Base-by-base conservation (phyloP, 2,113 vertebrate species). In the Phocoena phocoena region DNA sequence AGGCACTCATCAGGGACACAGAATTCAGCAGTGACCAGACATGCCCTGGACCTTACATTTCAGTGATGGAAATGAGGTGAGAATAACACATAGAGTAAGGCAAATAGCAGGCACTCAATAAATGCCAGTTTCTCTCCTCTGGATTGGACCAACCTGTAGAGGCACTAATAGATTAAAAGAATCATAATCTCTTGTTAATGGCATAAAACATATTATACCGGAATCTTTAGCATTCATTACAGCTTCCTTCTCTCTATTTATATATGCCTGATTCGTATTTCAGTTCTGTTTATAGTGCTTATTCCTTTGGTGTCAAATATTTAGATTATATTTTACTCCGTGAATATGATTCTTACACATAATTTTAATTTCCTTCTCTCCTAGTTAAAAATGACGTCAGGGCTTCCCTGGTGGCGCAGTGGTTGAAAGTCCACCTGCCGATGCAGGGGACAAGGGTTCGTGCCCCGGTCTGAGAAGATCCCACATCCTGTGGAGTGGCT, bases 31-130 rank as follows among this genome's bases (percentile, higher is more conserved):
- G 8, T 55, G 63, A 55, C 0, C 0, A 38, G 53, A 38, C 13
- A 23, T 26, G 12, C 5, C 25, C 2, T 44, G 9, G 4, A 6
- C 2, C 8, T 77, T 62, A 33, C 15, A 13, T 58, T 28, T 74
- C 14, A 70, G 23, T 17, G 9, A 87, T 38, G 25, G 2, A 50
- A 80, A 77, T 6, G 31, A 4, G 47, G 10, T 4, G n/a, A 47
- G 7, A 0, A 3, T 1, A 73, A 11, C 8, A 8, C 17, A 41
- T 2, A 50, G 8, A 41, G 5, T 1, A 44, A 82, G 41, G 13
- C 36, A n/a, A 38, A 73, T 4, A 62, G 44, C 28, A 92, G 38
- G 2, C 18, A 17, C 6, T 63, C 63, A 87, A 21, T 53, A 90
- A 81, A 84, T 5, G 8, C 1, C 7, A 65, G 20, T 65, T 76